Evolutionary conservation across 2,888 invertebrate genomes (phyloP).

Genomic region (Ceriagrion tenellum): DNA sequence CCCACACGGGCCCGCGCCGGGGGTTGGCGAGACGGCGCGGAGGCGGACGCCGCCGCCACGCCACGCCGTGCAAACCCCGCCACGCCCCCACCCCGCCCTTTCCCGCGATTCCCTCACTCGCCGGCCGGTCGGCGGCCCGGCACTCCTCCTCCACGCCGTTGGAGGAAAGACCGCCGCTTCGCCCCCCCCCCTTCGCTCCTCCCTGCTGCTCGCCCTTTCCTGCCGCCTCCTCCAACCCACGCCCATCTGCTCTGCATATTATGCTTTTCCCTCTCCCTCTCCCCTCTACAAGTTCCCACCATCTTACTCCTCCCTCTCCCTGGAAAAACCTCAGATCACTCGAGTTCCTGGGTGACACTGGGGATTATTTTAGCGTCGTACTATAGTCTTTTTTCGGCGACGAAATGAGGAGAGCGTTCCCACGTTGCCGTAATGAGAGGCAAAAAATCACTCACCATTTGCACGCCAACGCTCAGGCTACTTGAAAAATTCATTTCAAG

Average conservation of each 20-base stretch:
- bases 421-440: no score
- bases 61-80: background rate
- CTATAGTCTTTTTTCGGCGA: no score
- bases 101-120: background rate
- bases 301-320: background rate
- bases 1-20: background rate
- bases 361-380: no score
- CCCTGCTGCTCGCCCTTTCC: background rate
- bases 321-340: no score
- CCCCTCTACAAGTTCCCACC: background rate
- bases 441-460: no score
- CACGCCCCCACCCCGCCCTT: background rate
- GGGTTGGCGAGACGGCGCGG: background rate
- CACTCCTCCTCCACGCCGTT: background rate
- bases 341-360: no score
- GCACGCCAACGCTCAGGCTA: no score
- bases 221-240: background rate
- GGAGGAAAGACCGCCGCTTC: background rate
- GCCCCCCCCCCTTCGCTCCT: no score
- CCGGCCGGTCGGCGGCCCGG: background rate
- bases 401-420: no score
- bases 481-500: no score
- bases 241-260: constrained; percentile 49
- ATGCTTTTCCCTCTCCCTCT: background rate
- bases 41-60: background rate